Conservation (phyloP, 2,797 vertebrate species). For the Eleutherodactylus coqui region DNA sequence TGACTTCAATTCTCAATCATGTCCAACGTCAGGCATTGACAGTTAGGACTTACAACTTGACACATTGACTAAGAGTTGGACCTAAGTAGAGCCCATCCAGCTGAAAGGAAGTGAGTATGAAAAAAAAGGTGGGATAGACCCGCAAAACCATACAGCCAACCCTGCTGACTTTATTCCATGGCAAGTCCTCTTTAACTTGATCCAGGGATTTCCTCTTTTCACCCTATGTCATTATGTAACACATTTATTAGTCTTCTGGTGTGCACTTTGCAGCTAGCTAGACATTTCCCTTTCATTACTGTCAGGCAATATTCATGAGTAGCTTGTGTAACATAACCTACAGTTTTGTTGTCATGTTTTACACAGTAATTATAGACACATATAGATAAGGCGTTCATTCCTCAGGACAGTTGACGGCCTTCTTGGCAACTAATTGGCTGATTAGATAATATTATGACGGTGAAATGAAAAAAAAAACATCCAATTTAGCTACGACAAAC, state of each 20-base stretch:
- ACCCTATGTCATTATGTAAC: background rate
- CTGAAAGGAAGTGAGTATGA: too few species aligned
- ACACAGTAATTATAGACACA: background rate
- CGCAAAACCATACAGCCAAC: too few species aligned
- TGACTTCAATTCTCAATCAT: too few species aligned
- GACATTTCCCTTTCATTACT: background rate
- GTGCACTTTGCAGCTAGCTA: background rate
- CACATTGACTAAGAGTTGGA: too few species aligned
- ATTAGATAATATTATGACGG: conserved; percentile 9
- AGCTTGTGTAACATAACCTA: background rate
- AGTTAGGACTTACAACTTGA: too few species aligned
- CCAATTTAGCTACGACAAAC: background rate
- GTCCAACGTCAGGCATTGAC: too few species aligned
- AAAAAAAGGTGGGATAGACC: too few species aligned
- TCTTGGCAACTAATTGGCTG: conserved; percentile 35
- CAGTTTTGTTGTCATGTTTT: conserved; percentile 20
- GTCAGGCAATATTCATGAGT: background rate
- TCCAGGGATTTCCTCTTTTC: background rate
- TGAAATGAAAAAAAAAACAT: background rate
- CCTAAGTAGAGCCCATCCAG: too few species aligned
- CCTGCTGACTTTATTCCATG: too few species aligned
- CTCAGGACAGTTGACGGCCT: conserved; percentile 1
- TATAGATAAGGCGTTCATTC: background rate
- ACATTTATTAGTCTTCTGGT: background rate
- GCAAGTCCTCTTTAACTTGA: background rate